Base-by-base conservation (phyloP, 2,113 vertebrate genomes). In the Menidia beryllina region DNA sequence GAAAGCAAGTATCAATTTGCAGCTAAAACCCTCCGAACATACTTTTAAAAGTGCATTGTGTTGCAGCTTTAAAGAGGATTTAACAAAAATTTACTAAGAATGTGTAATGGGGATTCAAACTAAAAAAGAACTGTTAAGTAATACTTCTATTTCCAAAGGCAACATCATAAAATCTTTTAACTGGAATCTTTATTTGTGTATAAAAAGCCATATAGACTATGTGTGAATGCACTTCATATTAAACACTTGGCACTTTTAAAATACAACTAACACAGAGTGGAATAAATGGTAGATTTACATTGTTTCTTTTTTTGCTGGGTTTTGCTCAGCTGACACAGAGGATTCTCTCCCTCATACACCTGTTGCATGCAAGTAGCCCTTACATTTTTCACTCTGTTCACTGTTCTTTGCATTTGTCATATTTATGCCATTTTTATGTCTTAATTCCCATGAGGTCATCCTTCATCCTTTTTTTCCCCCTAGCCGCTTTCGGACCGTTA, bases 1-100 rank as follows among this genome's bases (percentile, higher is more conserved):
- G 89, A 93, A 93, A 93, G 93, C 92, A 93, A 93, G 92, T 93
- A 92, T 85, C 85, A 64, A 55, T 59, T 69, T 30, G 8, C 30
- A 17, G 60, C 25, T 52, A 50, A n/a, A 48, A 27, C n/a, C 23
- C 14, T 11, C 67, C 39, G 21, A 49, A 8, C 60, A 51, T 52
- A 3, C 17, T 67, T 64, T 62, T 72, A 67, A 69, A 70, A 45
- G 60, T 81, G 67, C 75, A 69, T 20, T 62, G 57, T 74, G 79
- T 79, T 20, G 70, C 63, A 70, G 78, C 13, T 10, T 34, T 78
- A n/a, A n/a, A n/a, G n/a, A n/a, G n/a, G n/a, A n/a, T n/a, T n/a
- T n/a, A n/a, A n/a, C n/a, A n/a, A n/a, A n/a, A n/a, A n/a, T 57
- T 51, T 34, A 53, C 48, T 60, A 41, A 20, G 30, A 14, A 47